Conservation (phyloP, 2,888 invertebrate species). For the Stenchaetothrips biformis region DNA sequence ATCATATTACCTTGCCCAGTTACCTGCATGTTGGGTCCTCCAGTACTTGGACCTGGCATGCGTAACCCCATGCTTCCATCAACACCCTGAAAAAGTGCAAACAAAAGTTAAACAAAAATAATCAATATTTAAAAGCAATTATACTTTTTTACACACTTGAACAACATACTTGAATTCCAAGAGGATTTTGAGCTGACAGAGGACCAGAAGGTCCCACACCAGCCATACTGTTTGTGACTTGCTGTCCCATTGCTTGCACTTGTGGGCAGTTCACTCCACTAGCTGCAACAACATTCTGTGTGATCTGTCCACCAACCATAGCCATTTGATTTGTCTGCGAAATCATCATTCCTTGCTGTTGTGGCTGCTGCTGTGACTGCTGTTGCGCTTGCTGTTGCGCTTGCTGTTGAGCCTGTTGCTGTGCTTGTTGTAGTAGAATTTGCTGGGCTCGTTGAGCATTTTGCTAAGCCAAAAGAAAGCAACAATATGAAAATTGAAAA, state of each 20-base stretch:
- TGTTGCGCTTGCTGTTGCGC: neutral
- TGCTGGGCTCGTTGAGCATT: neutral
- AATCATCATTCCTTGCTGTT: neutral
- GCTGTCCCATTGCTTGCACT: no score
- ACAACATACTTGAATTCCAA: neutral
- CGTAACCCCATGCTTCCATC: neutral
- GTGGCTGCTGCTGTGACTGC: neutral
- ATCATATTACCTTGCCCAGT: neutral
- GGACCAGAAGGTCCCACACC: neutral
- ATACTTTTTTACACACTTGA: neutral
- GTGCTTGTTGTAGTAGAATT: neutral
- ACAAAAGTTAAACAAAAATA: neutral
- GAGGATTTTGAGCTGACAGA: neutral
- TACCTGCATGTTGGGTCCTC: neutral
- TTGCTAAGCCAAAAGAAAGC: neutral
- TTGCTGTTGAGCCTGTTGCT: no score
- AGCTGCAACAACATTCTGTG: neutral
- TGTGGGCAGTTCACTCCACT: no score
- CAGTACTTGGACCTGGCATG: neutral
- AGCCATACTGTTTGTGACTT: no score
- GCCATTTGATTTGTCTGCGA: slow-evolving; percentile 13
- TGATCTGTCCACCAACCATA: neutral
- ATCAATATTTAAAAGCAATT: neutral
- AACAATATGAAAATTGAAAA: no score
- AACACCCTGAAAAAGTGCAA: neutral